phyloP scores from a whole-genome alignment of 2,113 vertebrate species.

The Phalacrocorax aristotelis region DNA sequence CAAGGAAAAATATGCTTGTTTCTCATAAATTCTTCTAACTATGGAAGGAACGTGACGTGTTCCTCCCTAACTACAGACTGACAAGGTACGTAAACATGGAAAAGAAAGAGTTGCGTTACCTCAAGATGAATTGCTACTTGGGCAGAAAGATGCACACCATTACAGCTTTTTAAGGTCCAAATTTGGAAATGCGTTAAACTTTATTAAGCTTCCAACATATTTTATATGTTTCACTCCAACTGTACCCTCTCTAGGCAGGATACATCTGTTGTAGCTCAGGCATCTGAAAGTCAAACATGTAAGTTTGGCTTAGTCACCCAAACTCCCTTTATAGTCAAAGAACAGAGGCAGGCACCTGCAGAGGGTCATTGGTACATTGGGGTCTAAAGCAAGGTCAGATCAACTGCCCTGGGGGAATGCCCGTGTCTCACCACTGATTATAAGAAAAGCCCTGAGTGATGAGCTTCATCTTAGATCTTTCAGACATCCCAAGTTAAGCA shows the following conservation, averaged over 20 bases:
- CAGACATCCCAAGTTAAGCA: background rate
- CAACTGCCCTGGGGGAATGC: background rate
- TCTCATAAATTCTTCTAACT: background rate
- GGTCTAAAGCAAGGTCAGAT: background rate
- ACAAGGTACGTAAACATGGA: background rate
- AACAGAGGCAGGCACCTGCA: background rate
- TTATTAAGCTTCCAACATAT: background rate
- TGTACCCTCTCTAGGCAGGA: background rate
- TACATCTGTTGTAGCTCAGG: background rate
- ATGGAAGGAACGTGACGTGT: background rate
- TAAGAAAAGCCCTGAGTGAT: rapidly evolving
- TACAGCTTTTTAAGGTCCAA: background rate
- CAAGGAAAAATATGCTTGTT: background rate
- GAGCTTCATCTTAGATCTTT: background rate
- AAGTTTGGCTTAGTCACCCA: background rate
- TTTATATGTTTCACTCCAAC: background rate
- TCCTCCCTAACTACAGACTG: background rate
- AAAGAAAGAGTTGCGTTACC: background rate
- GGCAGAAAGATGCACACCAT: background rate
- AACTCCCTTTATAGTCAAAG: background rate
- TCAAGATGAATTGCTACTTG: background rate
- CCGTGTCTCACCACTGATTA: background rate
- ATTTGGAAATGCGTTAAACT: slow-evolving; percentile 1
- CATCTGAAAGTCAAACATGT: background rate
- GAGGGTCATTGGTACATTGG: background rate